Evolutionary conservation across 2,797 vertebrate genomes (phyloP), one percentile per base, ranked within the genome.

Genomic region (Gymnoscopelus braueri): DNA sequence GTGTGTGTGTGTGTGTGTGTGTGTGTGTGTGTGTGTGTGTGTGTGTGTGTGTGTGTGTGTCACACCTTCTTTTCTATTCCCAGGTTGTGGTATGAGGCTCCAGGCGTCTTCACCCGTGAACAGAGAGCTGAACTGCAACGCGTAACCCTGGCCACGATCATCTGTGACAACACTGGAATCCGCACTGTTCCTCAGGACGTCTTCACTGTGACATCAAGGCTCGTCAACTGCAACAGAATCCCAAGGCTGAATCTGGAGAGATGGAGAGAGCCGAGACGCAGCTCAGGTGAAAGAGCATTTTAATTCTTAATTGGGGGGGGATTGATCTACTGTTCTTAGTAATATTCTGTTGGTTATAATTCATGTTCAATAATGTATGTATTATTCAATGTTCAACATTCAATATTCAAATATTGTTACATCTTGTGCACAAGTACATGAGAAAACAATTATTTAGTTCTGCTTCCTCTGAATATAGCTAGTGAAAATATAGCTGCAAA

Each of bases 61-160:
- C 11, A 53, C 10, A 48, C n/a, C 3, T 29, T 65, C 8, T 71
- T 39, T 51, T 1, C 56, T 54, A 5, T 47, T 11, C 5, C 59
- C 90, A 99, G 97, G 63, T 91, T 98, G 84, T 98, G 96, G 96
- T 94, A 94, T 87, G 89, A 97, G 90, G 96, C 91, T 0, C 67
- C 32, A 0, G 93, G 91, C 0, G 86, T 96, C 71, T 99, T 99
- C 85, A 94, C 92, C 0, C 0, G 0, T 0, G 55, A 55, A 15
- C 96, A 98, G 81, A 78, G 56, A 57, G 0, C 1, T 0, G 87
- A 93, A 10, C 81, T 98, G 49, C 48, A 55, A 47, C 53, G 67
- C 2, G 65, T 83, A 56, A 89, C 87, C 0, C 58, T 98, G 60
- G 85, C 94, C 0, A 87, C 67, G 7, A 82, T 98, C 51, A 90